phyloP scores from a whole-genome alignment of 2,113 vertebrate genomes.

The Asarcornis scutulata region DNA sequence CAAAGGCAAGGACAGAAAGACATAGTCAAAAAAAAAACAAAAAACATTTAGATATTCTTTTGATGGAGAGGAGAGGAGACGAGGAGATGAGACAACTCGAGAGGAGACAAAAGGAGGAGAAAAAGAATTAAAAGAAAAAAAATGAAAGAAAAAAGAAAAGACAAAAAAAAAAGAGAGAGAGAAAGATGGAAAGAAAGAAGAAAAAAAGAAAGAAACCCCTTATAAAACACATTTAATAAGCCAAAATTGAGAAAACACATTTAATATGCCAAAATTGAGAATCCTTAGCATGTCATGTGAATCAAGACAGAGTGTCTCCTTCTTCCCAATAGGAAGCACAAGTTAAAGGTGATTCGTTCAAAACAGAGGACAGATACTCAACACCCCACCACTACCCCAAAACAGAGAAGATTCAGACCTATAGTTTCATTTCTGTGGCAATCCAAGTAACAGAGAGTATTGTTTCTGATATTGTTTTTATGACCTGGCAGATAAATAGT shows the following conservation, averaged over 20 bases:
- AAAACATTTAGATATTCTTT: neutral
- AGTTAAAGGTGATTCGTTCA: neutral
- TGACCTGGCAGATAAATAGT: neutral
- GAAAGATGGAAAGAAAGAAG: neutral
- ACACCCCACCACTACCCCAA: neutral
- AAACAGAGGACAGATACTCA: neutral
- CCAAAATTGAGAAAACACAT: neutral
- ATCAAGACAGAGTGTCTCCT: neutral
- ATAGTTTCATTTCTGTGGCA: neutral
- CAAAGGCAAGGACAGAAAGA: neutral
- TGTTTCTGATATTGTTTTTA: slow-evolving; percentile 14
- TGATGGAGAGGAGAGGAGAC: neutral
- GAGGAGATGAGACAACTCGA: too few relatives aligned
- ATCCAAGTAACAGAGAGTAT: neutral
- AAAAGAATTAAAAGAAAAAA: neutral
- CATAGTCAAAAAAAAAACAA: neutral
- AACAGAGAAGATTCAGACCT: neutral
- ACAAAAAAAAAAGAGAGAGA: neutral
- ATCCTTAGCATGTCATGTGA: neutral
- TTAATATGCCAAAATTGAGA: neutral
- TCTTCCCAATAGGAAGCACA: neutral
- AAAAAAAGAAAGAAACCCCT: neutral
- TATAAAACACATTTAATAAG: neutral
- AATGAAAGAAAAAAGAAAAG: neutral
- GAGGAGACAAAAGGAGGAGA: fast-evolving